phyloP scores from a whole-genome alignment of 2,113 vertebrate genomes.

The Heterotilapia buettikoferi region DNA sequence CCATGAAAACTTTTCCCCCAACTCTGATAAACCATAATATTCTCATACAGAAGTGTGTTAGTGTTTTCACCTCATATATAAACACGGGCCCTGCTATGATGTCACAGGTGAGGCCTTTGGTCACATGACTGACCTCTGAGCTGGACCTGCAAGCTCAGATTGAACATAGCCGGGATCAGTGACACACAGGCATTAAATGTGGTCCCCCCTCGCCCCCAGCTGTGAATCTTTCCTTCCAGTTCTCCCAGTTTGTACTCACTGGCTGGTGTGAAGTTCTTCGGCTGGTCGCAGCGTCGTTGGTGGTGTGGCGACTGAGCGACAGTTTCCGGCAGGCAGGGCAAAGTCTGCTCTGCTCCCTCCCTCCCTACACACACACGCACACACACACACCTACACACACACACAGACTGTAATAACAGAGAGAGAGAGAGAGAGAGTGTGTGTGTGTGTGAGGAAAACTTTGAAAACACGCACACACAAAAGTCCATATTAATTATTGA shows the following conservation, averaged over 20 bases:
- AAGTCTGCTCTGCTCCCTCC: neutral
- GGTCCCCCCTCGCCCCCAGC: neutral
- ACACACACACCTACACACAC: neutral
- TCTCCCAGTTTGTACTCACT: neutral
- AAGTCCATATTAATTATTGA: slow-evolving; percentile 46
- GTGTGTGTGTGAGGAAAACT: neutral
- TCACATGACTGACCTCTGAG: neutral
- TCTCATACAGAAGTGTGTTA: neutral
- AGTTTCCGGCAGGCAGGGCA: neutral
- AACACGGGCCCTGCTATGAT: neutral
- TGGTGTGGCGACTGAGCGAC: neutral
- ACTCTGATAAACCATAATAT: neutral
- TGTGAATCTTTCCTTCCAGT: neutral
- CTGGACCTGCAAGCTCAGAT: neutral
- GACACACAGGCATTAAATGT: neutral
- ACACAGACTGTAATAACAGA: neutral
- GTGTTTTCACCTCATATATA: neutral
- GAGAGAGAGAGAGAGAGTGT: neutral
- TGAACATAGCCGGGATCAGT: neutral
- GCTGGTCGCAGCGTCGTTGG: neutral
- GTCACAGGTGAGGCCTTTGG: neutral
- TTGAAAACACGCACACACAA: neutral
- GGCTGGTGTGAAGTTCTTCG: neutral
- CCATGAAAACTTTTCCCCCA: neutral
- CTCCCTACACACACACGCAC: rapidly evolving